These are phyloP conservation scores for Hormiphora californensis DNA, from an alignment of 37 sponge, comb jelly and placozoan species.

Conservation along the genomic window DNA sequence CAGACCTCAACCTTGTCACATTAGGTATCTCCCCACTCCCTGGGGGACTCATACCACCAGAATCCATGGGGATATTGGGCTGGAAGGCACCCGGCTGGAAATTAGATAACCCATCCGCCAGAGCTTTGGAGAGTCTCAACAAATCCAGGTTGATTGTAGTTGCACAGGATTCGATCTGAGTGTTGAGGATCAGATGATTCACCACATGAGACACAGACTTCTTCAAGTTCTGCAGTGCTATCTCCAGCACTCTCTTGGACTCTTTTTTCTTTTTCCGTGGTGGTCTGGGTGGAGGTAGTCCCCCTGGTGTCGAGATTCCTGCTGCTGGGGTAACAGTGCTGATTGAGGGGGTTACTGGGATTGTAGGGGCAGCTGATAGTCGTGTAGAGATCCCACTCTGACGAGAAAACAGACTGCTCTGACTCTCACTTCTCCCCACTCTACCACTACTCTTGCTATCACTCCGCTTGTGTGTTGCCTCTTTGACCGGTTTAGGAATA, in stretches of 20 bases:
- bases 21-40: neutral
- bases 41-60: neutral
- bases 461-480: neutral
- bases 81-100: conserved; percentile 42
- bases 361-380: neutral
- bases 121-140: conserved; percentile 15
- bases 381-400: neutral
- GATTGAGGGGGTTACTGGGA: no score
- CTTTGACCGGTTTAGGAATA: neutral
- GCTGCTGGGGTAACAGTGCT: no score
- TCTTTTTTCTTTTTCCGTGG: conserved; percentile 15
- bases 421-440: neutral
- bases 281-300: neutral
- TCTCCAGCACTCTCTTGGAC: neutral
- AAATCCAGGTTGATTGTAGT: conserved; percentile 13
- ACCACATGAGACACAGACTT: conserved; percentile 26
- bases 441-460: neutral
- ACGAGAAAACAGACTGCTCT: neutral
- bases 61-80: neutral
- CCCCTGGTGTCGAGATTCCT: neutral
- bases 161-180: conserved; percentile 22
- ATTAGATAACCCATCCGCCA: conserved; percentile 24
- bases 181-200: conserved; percentile 15
- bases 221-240: neutral
- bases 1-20: neutral